Evolutionary conservation across 2,797 vertebrate genomes (phyloP).

Genomic region (Xiphophorus birchmanni): DNA sequence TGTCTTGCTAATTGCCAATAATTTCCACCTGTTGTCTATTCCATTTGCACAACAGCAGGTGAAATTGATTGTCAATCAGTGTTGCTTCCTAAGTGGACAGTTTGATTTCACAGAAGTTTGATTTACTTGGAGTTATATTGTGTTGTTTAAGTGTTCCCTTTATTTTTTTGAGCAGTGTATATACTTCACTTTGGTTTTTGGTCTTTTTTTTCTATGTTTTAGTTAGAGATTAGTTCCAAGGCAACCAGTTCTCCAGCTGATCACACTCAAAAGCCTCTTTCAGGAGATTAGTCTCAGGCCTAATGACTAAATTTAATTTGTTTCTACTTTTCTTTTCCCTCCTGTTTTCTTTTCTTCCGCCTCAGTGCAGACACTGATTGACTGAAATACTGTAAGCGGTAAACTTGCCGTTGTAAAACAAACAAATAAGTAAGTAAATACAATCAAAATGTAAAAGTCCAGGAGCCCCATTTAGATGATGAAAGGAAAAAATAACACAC

Average conservation of each 20-base stretch:
- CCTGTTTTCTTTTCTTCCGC: constrained; percentile 2
- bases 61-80: too few relatives aligned
- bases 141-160: too few relatives aligned
- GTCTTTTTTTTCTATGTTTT: constrained; percentile 2
- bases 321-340: neutral
- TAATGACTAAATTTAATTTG: constrained; percentile 7
- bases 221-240: constrained; percentile 20
- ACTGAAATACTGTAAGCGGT: neutral
- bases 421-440: constrained; percentile 1
- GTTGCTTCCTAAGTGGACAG: too few relatives aligned
- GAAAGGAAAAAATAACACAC: neutral
- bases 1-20: too few relatives aligned
- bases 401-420: neutral
- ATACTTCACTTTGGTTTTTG: neutral
- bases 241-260: constrained; percentile 21
- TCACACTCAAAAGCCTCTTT: constrained; percentile 17
- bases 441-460: neutral
- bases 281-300: constrained; percentile 10
- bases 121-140: too few relatives aligned
- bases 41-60: too few relatives aligned
- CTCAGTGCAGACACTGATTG: neutral
- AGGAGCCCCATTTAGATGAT: constrained; percentile 14
- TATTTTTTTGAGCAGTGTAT: too few relatives aligned
- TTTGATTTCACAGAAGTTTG: too few relatives aligned
- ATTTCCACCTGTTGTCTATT: too few relatives aligned